These are phyloP conservation scores for Morus bassanus DNA, from an alignment of 2,797 vertebrate genomes.

Conservation along the genomic window DNA sequence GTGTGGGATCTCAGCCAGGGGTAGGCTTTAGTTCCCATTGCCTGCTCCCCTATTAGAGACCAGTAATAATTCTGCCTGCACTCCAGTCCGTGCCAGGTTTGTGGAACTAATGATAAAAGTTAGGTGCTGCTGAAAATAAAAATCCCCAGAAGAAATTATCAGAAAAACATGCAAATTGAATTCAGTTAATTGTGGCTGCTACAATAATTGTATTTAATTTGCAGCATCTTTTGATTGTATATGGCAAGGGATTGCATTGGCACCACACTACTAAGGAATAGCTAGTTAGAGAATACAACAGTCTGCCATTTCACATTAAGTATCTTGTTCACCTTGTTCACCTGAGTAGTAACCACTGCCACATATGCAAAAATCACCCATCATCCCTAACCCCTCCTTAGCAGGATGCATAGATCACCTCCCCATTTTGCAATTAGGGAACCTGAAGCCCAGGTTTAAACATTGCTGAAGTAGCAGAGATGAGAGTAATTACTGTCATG, in stretches of 20 bases:
- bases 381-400: not conserved
- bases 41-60: not conserved
- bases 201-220: constrained; percentile 14
- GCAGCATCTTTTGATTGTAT: not conserved
- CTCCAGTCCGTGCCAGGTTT: not conserved
- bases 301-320: not conserved
- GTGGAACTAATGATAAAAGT: constrained; percentile 11
- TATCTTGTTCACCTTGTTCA: not conserved
- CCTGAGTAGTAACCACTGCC: not conserved
- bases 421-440: not conserved
- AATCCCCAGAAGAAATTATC: not conserved
- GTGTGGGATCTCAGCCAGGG: not conserved
- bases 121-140: not conserved
- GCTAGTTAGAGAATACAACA: not conserved
- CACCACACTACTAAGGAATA: not conserved
- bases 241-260: not conserved
- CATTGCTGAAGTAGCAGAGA: not conserved
- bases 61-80: not conserved
- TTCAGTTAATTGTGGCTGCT: not conserved
- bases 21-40: not conserved
- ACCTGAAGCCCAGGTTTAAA: constrained; percentile 20
- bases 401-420: not conserved
- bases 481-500: not conserved
- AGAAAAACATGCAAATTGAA: constrained; percentile 7
- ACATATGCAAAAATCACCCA: not conserved